Conservation (phyloP, 2,888 invertebrate genomes). For the Masnerella sp. region DNA sequence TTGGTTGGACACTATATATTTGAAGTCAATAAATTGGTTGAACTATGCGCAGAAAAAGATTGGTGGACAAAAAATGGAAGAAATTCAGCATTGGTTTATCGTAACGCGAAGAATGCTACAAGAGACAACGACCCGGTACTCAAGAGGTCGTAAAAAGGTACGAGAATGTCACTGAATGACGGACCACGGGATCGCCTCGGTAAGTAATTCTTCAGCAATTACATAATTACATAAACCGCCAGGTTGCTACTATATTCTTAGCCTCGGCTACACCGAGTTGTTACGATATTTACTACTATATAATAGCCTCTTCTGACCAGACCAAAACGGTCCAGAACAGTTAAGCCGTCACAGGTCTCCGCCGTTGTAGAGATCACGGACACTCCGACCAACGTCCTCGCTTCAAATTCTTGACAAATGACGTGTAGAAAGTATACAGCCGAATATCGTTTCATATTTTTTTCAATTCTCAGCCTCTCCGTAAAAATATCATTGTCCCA, state of each 20-base stretch:
- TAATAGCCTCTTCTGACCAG: slow-evolving; percentile 71
- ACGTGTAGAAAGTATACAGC: slow-evolving; percentile 55
- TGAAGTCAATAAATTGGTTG: too few species aligned
- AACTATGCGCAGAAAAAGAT: too few species aligned
- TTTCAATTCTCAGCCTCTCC: slow-evolving; percentile 30
- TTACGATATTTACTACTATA: slow-evolving; percentile 77
- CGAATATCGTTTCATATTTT: slow-evolving; percentile 36
- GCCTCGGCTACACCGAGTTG: slow-evolving; percentile 68
- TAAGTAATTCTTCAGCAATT: slow-evolving; percentile 77
- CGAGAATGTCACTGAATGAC: slow-evolving; percentile 77
- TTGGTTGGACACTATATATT: too few species aligned
- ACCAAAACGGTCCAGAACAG: slow-evolving; percentile 61
- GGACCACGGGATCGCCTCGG: slow-evolving; percentile 68
- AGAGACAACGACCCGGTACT: slow-evolving; percentile 71
- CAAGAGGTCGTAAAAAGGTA: slow-evolving; percentile 73
- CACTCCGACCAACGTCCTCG: slow-evolving; percentile 37
- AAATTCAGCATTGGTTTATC: slow-evolving; percentile 45
- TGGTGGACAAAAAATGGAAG: too few species aligned
- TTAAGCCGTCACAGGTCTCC: slow-evolving; percentile 25
- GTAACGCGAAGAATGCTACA: slow-evolving; percentile 54
- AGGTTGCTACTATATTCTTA: slow-evolving; percentile 67
- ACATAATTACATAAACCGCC: slow-evolving; percentile 75
- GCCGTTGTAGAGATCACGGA: slow-evolving; percentile 36
- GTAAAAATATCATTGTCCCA: too few species aligned
- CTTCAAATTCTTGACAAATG: slow-evolving; percentile 50